These are phyloP conservation scores for Drosophila paranaensis DNA, from an alignment of 2,888 invertebrate genomes.

Conservation along the genomic window DNA sequence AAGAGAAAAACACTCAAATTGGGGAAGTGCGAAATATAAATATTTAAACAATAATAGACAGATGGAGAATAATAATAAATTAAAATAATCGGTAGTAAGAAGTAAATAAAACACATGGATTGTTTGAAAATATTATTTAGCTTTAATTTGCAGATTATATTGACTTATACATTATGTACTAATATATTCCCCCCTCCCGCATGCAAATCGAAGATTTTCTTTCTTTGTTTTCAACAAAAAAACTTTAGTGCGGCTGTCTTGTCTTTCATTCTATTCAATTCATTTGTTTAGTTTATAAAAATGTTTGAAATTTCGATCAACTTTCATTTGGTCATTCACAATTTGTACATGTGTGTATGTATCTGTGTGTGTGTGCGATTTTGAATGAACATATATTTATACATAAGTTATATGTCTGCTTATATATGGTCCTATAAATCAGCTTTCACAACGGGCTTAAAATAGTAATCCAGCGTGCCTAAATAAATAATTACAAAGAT, in stretches of 20 bases:
- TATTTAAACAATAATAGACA: constrained; percentile 12
- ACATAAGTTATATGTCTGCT: constrained; percentile 1
- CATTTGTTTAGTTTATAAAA: constrained; percentile 8
- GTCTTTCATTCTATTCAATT: constrained; percentile 9
- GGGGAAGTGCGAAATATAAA: constrained; percentile 13
- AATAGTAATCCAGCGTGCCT: constrained; percentile 53
- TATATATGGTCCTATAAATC: constrained; percentile 32
- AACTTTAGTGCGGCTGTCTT: constrained; percentile 16
- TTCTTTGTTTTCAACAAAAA: constrained; percentile 18
- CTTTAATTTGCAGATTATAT: constrained; percentile 54
- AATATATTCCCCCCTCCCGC: constrained; percentile 20
- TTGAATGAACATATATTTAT: constrained; percentile 1
- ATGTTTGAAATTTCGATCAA: constrained; percentile 16
- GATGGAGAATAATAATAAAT: background rate
- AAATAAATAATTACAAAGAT: constrained; percentile 58
- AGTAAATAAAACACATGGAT: constrained; percentile 51
- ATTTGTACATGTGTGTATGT: constrained; percentile 32
- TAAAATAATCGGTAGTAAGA: background rate
- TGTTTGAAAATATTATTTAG: constrained; percentile 44
- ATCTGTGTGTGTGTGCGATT: background rate
- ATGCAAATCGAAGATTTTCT: constrained; percentile 26
- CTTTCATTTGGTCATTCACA: constrained; percentile 42
- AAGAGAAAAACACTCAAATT: constrained; percentile 31
- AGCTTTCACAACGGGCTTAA: constrained; percentile 29
- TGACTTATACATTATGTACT: constrained; percentile 35